These are phyloP conservation scores for Danionella dracula DNA, from an alignment of 2,797 vertebrate species.

Conservation along the genomic window DNA sequence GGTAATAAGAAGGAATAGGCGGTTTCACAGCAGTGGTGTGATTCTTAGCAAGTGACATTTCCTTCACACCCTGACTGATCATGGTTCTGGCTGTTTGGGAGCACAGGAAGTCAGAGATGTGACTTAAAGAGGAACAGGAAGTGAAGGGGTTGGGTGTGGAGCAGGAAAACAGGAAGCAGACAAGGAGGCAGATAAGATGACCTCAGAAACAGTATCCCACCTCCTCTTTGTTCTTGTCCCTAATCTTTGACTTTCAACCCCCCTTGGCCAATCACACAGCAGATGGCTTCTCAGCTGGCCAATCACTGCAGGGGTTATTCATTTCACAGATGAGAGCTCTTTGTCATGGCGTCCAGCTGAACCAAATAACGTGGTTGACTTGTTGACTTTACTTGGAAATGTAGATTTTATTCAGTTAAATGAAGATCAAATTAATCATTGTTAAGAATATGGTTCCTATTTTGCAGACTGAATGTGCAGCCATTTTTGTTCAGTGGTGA, in stretches of 20 bases:
- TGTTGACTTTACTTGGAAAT: too few relatives aligned
- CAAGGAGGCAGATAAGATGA: conserved; percentile 63
- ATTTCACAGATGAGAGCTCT: conserved; percentile 26
- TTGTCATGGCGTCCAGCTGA: conserved; percentile 19
- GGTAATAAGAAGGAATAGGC: background rate
- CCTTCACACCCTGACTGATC: conserved; percentile 1
- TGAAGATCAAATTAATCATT: too few relatives aligned
- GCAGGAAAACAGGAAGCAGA: conserved; percentile 70
- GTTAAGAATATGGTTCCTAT: too few relatives aligned
- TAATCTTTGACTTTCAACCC: conserved; percentile 23
- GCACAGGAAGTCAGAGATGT: conserved; percentile 65
- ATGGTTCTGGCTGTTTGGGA: conserved; percentile 62
- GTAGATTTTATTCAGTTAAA: too few relatives aligned
- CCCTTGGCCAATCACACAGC: conserved; percentile 32
- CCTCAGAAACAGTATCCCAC: conserved; percentile 42
- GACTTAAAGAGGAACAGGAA: conserved; percentile 51
- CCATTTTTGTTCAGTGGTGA: too few relatives aligned
- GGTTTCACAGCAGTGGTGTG: conserved; percentile 13
- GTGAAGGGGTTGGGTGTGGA: conserved; percentile 49
- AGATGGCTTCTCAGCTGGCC: conserved; percentile 42
- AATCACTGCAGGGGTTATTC: conserved; percentile 20
- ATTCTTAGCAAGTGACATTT: background rate
- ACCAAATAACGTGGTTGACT: background rate
- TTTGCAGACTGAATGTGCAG: too few relatives aligned
- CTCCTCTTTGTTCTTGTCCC: conserved; percentile 36